A percentile compares a stretch with the other conserved stretches of the same genome.
Conservation (phyloP, 1,140 invertebrate genomes). For the Drosophila truncata region DNA sequence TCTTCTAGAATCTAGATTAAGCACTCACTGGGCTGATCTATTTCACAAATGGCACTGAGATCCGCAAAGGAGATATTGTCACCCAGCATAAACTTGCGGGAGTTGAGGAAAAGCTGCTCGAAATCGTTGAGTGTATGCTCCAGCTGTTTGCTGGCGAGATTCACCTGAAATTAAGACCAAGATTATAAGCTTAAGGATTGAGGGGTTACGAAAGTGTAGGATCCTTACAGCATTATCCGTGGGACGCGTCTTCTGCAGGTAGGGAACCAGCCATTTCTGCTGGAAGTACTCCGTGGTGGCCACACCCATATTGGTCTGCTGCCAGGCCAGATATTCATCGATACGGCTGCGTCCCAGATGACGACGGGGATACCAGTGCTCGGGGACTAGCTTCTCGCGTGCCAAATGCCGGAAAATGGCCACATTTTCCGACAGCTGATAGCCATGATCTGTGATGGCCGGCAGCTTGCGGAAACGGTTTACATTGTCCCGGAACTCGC, state of each 20-base stretch:
- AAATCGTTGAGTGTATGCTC: conserved; percentile 87
- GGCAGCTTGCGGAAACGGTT: conserved; percentile 93
- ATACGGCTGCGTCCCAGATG: conserved; percentile 89
- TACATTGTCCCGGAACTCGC: conserved; percentile 89
- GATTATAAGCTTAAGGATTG: background rate
- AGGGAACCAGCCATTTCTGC: conserved; percentile 87
- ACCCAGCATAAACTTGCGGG: conserved; percentile 89
- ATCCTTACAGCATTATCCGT: conserved; percentile 69
- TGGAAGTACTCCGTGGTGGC: conserved; percentile 90
- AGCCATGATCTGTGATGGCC: conserved; percentile 90
- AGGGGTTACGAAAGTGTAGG: no score
- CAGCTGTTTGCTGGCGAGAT: conserved; percentile 87
- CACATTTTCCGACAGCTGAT: conserved; percentile 91
- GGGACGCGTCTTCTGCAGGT: conserved; percentile 84
- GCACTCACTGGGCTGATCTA: conserved; percentile 91
- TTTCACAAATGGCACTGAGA: conserved; percentile 92
- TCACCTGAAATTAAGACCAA: conserved; percentile 45
- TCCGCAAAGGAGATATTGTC: conserved; percentile 91
- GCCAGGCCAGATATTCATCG: conserved; percentile 95
- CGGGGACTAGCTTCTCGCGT: conserved; percentile 86
- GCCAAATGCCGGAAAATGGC: conserved; percentile 88
- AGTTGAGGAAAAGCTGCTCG: conserved; percentile 88
- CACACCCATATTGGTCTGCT: conserved; percentile 91
- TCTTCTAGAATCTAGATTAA: no score
- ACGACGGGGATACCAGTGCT: conserved; percentile 92